These are phyloP conservation scores for Spodoptera litura DNA, from an alignment of 1,140 invertebrate genomes.

Conservation along the genomic window DNA sequence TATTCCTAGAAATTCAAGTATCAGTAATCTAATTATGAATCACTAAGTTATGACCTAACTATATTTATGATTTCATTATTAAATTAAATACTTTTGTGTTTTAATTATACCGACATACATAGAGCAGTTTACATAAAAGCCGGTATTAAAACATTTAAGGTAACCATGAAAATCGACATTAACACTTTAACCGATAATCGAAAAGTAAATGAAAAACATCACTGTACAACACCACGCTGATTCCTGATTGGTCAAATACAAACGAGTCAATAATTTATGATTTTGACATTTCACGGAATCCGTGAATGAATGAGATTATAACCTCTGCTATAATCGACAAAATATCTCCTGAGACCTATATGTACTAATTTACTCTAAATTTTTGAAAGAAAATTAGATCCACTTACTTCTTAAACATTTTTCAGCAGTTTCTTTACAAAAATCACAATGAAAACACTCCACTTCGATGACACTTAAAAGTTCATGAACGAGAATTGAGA, in stretches of 20 bases:
- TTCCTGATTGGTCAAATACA: constrained; percentile 40
- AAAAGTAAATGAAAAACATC: neutral
- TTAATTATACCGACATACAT: too few species aligned
- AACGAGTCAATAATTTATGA: constrained; percentile 63
- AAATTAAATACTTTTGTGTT: too few species aligned
- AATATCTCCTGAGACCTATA: neutral
- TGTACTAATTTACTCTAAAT: neutral
- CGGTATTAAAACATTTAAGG: too few species aligned
- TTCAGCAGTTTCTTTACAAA: constrained; percentile 44
- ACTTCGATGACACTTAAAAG: constrained; percentile 56
- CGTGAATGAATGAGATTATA: constrained; percentile 40
- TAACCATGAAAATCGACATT: too few species aligned
- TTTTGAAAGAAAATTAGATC: constrained; percentile 33
- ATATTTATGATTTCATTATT: too few species aligned
- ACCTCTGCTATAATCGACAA: constrained; percentile 19
- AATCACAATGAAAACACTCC: constrained; percentile 49
- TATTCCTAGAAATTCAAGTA: too few species aligned
- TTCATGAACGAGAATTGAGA: constrained; percentile 13
- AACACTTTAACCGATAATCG: too few species aligned
- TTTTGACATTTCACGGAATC: constrained; percentile 4
- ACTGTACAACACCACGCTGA: neutral
- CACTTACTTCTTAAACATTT: constrained; percentile 83
- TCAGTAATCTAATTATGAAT: too few species aligned
- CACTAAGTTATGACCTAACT: too few species aligned
- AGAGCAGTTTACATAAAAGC: too few species aligned